Conservation (phyloP, 2,113 vertebrate genomes). For the Oenanthe oenanthe region DNA sequence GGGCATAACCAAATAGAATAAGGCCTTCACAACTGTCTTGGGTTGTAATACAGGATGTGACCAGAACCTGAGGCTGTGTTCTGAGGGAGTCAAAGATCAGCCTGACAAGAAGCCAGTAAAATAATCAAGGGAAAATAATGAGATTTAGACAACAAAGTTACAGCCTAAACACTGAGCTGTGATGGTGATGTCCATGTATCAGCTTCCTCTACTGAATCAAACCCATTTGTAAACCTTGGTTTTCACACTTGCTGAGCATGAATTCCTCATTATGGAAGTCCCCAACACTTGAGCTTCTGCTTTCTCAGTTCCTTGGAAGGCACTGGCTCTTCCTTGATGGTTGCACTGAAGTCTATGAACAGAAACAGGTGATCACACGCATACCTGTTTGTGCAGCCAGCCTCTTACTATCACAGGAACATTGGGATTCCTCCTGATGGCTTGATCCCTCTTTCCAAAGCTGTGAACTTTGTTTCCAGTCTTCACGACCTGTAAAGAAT, state of each 20-base stretch:
- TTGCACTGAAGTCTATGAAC: fast-evolving
- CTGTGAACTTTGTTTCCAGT: slow-evolving; percentile 87
- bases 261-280: background rate
- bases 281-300: background rate
- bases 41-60: too few relatives aligned
- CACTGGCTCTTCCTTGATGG: background rate
- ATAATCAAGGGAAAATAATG: background rate
- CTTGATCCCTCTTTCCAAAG: slow-evolving; percentile 95
- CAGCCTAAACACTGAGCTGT: background rate
- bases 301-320: background rate
- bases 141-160: background rate
- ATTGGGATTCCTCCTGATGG: slow-evolving; percentile 94
- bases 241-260: background rate
- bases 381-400: slow-evolving; percentile 98
- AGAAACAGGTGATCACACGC: background rate
- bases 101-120: background rate
- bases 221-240: fast-evolving
- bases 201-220: background rate
- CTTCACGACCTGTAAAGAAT: slow-evolving; percentile 79
- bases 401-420: slow-evolving; percentile 94
- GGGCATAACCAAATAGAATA: background rate
- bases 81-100: background rate
- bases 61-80: fast-evolving
- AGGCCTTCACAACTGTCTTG: background rate
- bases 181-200: background rate